phyloP scores from a whole-genome alignment of 2,113 vertebrate species.

The Ophthalmolycus amberensis region DNA sequence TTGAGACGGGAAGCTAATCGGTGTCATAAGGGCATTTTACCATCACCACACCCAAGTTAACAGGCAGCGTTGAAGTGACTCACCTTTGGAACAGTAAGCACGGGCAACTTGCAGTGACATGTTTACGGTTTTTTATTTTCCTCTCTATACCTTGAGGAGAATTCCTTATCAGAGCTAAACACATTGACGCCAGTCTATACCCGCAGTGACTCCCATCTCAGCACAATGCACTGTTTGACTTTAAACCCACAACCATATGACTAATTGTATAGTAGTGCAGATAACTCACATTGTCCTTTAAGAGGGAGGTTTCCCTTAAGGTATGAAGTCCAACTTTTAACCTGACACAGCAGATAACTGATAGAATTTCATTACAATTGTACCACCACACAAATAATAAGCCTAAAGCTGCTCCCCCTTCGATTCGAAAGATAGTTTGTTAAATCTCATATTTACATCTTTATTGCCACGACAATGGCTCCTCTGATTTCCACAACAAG shows the following conservation, averaged over 20 bases:
- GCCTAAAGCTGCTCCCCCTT: not conserved
- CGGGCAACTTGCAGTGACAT: not conserved
- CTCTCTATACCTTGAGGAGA: not conserved
- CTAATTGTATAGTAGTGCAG: not conserved
- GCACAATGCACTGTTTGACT: not conserved
- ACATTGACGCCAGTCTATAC: slow-evolving; percentile 24
- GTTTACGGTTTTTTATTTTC: slow-evolving; percentile 17
- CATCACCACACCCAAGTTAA: not conserved
- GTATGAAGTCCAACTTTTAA: not conserved
- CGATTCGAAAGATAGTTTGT: not conserved
- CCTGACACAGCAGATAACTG: not conserved
- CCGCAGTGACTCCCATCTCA: not conserved
- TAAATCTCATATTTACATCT: slow-evolving; percentile 45
- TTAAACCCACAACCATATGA: not conserved
- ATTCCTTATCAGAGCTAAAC: slow-evolving; percentile 38
- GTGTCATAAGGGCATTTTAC: not conserved
- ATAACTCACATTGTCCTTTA: not conserved
- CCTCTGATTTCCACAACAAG: slow-evolving; percentile 8
- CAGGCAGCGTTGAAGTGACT: not conserved
- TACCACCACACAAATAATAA: not conserved
- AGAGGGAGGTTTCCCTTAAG: not conserved
- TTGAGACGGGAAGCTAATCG: not conserved
- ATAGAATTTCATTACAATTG: not conserved
- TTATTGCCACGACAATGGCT: slow-evolving; percentile 49
- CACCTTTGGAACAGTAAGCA: not conserved